phyloP scores from a whole-genome alignment of 2,888 invertebrate species.

The Polydrusus cervinus region DNA sequence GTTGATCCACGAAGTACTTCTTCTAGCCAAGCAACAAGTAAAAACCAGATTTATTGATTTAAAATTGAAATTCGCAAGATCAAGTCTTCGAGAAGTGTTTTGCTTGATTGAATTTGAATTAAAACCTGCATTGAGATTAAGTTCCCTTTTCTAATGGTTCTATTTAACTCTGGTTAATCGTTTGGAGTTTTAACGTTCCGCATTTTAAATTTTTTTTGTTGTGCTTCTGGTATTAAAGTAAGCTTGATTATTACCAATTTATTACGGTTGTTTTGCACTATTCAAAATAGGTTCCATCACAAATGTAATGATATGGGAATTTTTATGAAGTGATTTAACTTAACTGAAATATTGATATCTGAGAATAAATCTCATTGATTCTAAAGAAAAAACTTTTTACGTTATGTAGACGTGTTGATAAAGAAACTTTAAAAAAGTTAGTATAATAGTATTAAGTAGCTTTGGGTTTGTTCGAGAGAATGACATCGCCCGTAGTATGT shows the following conservation, averaged over 20 bases:
- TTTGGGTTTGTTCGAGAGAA: too few relatives aligned
- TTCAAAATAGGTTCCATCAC: not conserved
- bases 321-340: too few relatives aligned
- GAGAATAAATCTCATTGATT: too few relatives aligned
- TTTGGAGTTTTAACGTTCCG: not conserved
- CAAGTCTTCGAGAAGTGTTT: slow-evolving; percentile 29
- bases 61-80: slow-evolving; percentile 47
- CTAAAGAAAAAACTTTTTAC: too few relatives aligned
- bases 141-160: slow-evolving; percentile 43
- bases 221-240: not conserved
- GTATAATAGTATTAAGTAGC: too few relatives aligned
- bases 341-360: too few relatives aligned
- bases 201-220: not conserved
- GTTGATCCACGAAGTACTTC: not conserved
- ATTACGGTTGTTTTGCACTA: not conserved
- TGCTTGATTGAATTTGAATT: slow-evolving; percentile 41
- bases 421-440: too few relatives aligned
- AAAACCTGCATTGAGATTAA: slow-evolving; percentile 35
- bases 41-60: slow-evolving; percentile 51
- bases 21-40: slow-evolving; percentile 41
- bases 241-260: too few relatives aligned
- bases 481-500: too few relatives aligned
- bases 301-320: too few relatives aligned
- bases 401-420: too few relatives aligned
- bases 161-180: slow-evolving; percentile 32